phyloP scores from a whole-genome alignment of 2,797 vertebrate genomes.

The Hapalemur alaotrensis region DNA sequence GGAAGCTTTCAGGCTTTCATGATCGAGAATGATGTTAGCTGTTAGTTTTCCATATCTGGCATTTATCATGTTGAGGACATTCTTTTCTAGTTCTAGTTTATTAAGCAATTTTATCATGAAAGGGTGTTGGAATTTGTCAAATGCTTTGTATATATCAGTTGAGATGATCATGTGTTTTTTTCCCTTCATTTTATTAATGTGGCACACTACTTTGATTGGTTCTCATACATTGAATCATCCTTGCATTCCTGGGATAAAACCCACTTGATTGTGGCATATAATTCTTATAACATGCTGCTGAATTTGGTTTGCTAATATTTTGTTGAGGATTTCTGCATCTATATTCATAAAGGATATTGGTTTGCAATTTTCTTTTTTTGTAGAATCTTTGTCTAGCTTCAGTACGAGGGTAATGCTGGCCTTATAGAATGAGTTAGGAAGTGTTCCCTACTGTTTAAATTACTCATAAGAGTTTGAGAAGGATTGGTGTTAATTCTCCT shows the following conservation, averaged over 20 bases:
- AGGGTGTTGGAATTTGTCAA: neutral
- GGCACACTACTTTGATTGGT: neutral
- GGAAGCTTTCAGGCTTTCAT: neutral
- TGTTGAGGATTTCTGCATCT: neutral
- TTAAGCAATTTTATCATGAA: neutral
- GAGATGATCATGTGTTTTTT: neutral
- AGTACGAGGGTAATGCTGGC: neutral
- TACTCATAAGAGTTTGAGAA: neutral
- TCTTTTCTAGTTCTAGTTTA: neutral
- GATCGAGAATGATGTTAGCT: neutral
- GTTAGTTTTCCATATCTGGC: neutral
- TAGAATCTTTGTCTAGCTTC: neutral
- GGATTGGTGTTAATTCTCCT: neutral
- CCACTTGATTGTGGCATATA: neutral
- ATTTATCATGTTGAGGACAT: neutral
- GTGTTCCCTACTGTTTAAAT: neutral
- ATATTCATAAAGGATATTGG: neutral
- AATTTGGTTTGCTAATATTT: neutral
- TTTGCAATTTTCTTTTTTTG: neutral
- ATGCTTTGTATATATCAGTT: neutral
- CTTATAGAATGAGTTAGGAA: neutral
- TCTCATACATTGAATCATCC: neutral
- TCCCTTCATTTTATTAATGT: neutral
- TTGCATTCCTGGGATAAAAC: neutral
- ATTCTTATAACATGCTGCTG: neutral